Evolutionary conservation across 2,888 invertebrate genomes (phyloP), one percentile per base, ranked within the genome.

Genomic region (Allygus modestus): DNA sequence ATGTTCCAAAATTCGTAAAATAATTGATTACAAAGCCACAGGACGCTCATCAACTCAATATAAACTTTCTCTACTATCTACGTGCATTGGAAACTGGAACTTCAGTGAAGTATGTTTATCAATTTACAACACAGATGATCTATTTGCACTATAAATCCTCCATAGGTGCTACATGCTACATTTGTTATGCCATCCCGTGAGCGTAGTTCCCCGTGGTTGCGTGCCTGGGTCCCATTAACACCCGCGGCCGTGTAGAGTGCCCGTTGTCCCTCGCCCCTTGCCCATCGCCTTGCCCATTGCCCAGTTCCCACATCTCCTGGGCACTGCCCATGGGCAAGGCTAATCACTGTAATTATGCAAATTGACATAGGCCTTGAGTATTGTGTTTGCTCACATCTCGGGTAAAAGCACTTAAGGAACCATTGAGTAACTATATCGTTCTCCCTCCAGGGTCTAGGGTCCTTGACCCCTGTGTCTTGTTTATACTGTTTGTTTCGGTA

Each of bases 341-440:
- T 31, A 65, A 65, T 31, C 65, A 65, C 65, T 65, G 31, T 65
- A 65, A 65, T 65, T 65, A 65, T 65, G 65, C 65, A 65, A 65
- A 65, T 65, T 28, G 28, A 31, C 31, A 31, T 31, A 65, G 31
- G 65, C 65, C 65, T 65, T 65, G 65, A 65, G 65, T 65, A 65
- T 65, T 65, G 65, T 65, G 65, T 65, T 65, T 65, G 65, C 65
- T 65, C 65, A 65, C 54, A 54, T 23, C 54, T 65, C 65, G 28
- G 20, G 58, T 58, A 58, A 46, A 46, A 46, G 46, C 46, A 46
- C 46, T 46, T 46, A 37, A 1, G 41, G 41, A 46, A 23, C 20
- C 58, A 23, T 58, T n/a, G 58, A 58, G 5, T 17, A 15, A 65
- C 65, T 28, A 31, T 28, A 26, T 17, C 15, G 26, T n/a, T 58